A percentile compares a stretch with the other conserved stretches of the same genome.
Evolutionary conservation across 2,797 vertebrate genomes (phyloP).

Genomic region (Leptatherina wallacei): DNA sequence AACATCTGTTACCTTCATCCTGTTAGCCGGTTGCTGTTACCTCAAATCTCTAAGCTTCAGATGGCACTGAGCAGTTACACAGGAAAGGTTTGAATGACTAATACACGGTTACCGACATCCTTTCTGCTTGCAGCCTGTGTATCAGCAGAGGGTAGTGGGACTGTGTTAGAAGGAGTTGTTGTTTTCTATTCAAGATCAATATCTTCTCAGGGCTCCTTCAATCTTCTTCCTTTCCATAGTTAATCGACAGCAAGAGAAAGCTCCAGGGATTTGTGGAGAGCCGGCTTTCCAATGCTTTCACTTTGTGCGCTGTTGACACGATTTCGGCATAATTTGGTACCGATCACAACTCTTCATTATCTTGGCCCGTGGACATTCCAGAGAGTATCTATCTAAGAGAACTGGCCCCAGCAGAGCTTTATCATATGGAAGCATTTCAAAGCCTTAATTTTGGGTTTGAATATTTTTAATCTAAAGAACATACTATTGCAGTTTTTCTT

Average conservation of each 20-base stretch:
- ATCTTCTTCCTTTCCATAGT: conserved; percentile 50
- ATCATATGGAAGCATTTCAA: conserved; percentile 29
- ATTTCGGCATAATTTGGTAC: conserved; percentile 64
- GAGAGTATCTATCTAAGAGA: conserved; percentile 21
- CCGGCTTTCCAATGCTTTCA: conserved; percentile 56
- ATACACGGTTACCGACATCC: conserved; percentile 16
- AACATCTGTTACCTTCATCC: too few species aligned
- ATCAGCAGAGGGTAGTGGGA: neutral
- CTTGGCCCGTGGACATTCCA: conserved; percentile 29
- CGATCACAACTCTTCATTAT: conserved; percentile 52
- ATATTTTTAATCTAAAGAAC: conserved; percentile 42
- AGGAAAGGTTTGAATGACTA: conserved; percentile 20
- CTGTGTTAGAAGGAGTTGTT: conserved; percentile 35
- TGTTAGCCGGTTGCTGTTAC: too few species aligned
- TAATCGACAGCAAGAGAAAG: conserved; percentile 63
- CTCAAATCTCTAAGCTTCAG: neutral
- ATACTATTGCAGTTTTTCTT: conserved; percentile 13
- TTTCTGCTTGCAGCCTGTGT: conserved; percentile 24
- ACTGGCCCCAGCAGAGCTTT: neutral
- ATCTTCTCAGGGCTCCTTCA: conserved; percentile 52
- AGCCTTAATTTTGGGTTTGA: conserved; percentile 25
- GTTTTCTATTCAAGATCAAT: conserved; percentile 67
- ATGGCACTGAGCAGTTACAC: conserved; percentile 1
- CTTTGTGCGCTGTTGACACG: conserved; percentile 55
- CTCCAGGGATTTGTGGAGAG: conserved; percentile 58